These are phyloP conservation scores for Nebria salina DNA, from an alignment of 2,888 invertebrate genomes.

Conservation along the genomic window DNA sequence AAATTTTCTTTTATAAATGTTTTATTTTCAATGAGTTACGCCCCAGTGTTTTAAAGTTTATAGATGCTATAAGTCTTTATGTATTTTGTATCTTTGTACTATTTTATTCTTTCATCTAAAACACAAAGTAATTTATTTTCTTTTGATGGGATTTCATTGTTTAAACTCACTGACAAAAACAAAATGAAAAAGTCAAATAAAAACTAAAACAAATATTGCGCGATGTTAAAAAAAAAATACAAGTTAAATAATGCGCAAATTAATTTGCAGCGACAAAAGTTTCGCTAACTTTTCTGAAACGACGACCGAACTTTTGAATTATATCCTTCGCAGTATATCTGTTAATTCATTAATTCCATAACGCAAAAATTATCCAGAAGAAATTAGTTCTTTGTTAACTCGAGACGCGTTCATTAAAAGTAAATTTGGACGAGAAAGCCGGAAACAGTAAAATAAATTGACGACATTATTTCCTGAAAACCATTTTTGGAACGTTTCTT, in stretches of 20 bases:
- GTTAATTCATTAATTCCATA: slow-evolving; percentile 38
- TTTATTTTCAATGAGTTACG: no score
- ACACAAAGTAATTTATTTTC: background rate
- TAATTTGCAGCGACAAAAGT: background rate
- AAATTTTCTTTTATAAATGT: no score
- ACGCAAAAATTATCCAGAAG: slow-evolving; percentile 42
- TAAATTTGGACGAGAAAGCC: slow-evolving; percentile 23
- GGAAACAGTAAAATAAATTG: background rate
- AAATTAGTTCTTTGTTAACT: slow-evolving; percentile 42
- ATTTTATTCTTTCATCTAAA: background rate
- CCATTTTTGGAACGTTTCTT: background rate
- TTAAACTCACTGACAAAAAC: background rate
- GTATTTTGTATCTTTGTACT: no score
- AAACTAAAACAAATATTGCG: background rate
- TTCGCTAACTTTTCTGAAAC: background rate
- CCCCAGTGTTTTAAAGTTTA: no score
- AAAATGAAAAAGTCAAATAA: background rate
- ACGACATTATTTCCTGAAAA: background rate
- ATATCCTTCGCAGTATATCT: slow-evolving; percentile 27
- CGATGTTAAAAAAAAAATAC: background rate
- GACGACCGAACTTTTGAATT: slow-evolving; percentile 13
- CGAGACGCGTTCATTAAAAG: slow-evolving; percentile 40
- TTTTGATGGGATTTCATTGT: background rate
- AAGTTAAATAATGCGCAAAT: slow-evolving; percentile 3
- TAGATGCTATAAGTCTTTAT: no score